Evolutionary conservation across 2,888 invertebrate species (phyloP).

Genomic region (Anthophora plumipes): DNA sequence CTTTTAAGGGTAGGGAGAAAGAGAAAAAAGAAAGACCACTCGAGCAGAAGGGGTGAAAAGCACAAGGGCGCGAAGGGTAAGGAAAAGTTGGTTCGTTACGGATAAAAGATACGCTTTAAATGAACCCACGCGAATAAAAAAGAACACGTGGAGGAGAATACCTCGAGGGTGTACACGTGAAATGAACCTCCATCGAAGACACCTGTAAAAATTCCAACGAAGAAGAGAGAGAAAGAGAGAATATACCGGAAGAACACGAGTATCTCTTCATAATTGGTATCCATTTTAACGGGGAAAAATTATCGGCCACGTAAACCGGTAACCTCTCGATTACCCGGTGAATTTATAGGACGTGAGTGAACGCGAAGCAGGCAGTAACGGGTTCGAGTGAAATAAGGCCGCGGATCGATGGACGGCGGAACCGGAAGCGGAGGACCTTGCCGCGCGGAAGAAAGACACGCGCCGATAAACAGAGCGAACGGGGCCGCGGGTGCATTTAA

Average conservation of each 20-base stretch:
- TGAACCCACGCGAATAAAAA: background rate
- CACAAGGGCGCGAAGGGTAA: constrained; percentile 12
- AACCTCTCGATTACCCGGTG: background rate
- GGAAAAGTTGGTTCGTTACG: constrained; percentile 25
- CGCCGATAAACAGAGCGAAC: constrained; percentile 61
- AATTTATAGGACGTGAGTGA: background rate
- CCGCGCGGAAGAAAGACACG: constrained; percentile 49
- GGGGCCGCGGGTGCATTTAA: constrained; percentile 64
- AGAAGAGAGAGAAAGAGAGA: background rate
- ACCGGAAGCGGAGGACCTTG: constrained; percentile 40
- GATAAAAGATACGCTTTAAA: constrained; percentile 30
- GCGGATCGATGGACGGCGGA: constrained; percentile 42
- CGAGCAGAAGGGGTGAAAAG: background rate
- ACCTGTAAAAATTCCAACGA: background rate
- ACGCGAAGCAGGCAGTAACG: background rate
- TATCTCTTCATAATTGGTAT: background rate
- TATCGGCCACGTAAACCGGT: too few species aligned
- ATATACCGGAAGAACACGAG: background rate
- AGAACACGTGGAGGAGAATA: background rate
- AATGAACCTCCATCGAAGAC: constrained; percentile 7
- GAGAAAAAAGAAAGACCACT: background rate
- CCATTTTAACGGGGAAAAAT: background rate
- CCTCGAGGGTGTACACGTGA: background rate
- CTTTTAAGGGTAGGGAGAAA: constrained; percentile 8
- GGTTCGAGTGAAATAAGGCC: background rate